Evolutionary conservation across 2,113 vertebrate genomes (phyloP).

Genomic region (Tympanuchus pallidicinctus): DNA sequence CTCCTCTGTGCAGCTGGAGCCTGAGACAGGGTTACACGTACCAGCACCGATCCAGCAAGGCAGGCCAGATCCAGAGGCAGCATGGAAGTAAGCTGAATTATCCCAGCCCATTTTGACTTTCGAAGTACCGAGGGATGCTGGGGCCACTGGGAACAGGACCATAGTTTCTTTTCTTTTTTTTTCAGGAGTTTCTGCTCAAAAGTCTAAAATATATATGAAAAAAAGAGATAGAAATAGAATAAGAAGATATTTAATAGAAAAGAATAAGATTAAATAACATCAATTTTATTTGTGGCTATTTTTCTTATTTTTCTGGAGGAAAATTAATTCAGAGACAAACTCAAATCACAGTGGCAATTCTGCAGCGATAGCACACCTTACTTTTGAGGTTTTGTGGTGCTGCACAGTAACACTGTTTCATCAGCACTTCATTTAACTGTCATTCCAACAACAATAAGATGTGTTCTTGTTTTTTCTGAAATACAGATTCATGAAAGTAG

Average conservation of each 20-base stretch:
- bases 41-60: neutral
- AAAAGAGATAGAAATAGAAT: neutral
- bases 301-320: neutral
- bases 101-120: neutral
- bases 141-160: neutral
- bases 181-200: neutral
- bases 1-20: neutral
- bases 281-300: neutral
- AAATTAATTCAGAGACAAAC: neutral
- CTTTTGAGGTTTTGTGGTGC: neutral
- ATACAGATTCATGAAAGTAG: neutral
- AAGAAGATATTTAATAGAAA: neutral
- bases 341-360: fast-evolving
- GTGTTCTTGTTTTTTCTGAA: neutral
- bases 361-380: neutral
- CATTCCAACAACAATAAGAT: neutral
- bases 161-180: neutral
- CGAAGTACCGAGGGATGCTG: fast-evolving
- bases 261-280: fast-evolving
- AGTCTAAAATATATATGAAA: neutral
- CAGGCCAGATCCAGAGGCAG: neutral
- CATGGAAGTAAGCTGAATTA: fast-evolving
- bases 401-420: neutral
- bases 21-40: neutral
- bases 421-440: neutral